Evolutionary conservation across 2,113 vertebrate genomes (phyloP), one percentile per base, ranked within the genome.

Genomic region (Opisthocomus hoazin): DNA sequence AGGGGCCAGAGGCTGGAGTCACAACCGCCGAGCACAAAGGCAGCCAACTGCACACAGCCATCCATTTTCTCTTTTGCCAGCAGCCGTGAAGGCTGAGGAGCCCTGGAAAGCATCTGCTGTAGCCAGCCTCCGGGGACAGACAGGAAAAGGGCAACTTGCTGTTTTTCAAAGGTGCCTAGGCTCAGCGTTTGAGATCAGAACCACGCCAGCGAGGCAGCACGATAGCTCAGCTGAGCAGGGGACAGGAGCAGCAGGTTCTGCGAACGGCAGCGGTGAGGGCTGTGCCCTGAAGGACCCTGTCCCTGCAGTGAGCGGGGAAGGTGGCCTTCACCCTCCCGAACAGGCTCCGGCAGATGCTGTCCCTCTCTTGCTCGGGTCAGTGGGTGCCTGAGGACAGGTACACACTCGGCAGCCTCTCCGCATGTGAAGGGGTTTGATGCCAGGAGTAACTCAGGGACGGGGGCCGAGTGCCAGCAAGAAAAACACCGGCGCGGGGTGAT

Each of bases 251-350:
- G 5, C 48, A 71, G 16, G 60, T 41, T 27, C 69, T 51, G 43
- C 58, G 70, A 66, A 76, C 0, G 14, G 39, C 36, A 69, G 30
- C 1, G 3, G 17, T 11, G 34, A 34, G 48, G 89, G 50, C 58
- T 30, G 45, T 89, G 54, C n/a, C 15, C 24, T 54, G 48, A 19
- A 87, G 12, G 11, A 9, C 11, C 22, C 57, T 12, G 23, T 36
- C 21, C 63, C 50, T 3, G 11, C 3, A n/a, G 8, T 1, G 34
- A 77, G 51, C 0, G 0, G 46, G 43, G 24, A 57, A 73, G 30
- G 88, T 11, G 64, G 41, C 56, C 51, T 75, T 53, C 68, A 15
- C 17, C 45, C 54, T 43, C 54, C 43, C 3, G 2, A 29, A 10
- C 1, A 20, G n/a, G 10, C 29, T 64, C 30, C 2, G 3, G 71